phyloP scores from a whole-genome alignment of 2,888 invertebrate species.

The Yponomeuta sedellus region DNA sequence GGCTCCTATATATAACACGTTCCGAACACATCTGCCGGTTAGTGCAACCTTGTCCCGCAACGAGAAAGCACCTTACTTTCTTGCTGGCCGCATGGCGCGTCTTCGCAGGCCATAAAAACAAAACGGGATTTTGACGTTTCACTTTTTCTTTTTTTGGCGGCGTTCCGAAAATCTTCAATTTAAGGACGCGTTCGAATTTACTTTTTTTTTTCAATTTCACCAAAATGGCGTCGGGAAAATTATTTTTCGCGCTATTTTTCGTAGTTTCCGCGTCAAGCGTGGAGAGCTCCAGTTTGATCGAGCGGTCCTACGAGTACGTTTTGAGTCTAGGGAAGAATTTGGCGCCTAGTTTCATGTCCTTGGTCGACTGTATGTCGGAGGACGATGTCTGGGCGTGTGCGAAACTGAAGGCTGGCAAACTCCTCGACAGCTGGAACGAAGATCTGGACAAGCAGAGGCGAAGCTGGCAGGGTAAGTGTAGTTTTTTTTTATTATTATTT shows the following conservation, averaged over 20 bases:
- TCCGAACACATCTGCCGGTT: conserved; percentile 32
- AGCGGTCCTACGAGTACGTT: conserved; percentile 59
- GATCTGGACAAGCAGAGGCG: conserved; percentile 52
- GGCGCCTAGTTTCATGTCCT: conserved; percentile 70
- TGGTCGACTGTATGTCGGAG: conserved; percentile 71
- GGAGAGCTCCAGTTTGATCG: conserved; percentile 53
- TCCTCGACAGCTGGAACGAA: conserved; percentile 61
- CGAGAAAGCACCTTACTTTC: conserved; percentile 29
- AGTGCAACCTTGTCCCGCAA: conserved; percentile 46
- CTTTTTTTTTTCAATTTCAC: conserved; percentile 18
- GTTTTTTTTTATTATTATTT: too few species aligned
- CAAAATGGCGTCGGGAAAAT: conserved; percentile 44
- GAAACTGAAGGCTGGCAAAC: conserved; percentile 68
- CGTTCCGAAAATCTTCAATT: background rate
- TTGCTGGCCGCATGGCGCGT: conserved; percentile 15
- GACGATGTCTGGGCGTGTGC: conserved; percentile 74
- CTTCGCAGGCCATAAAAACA: conserved; percentile 24
- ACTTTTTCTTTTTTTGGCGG: conserved; percentile 13
- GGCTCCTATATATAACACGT: conserved; percentile 31
- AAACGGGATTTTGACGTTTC: conserved; percentile 20
- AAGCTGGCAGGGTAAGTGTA: conserved; percentile 56
- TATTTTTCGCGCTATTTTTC: conserved; percentile 11
- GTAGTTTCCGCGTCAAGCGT: conserved; percentile 31
- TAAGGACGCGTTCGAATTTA: conserved; percentile 22
- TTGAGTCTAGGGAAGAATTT: conserved; percentile 56